Percentiles rank a stretch among this genome's conserved stretches.
Evolutionary conservation across 2,888 invertebrate genomes (phyloP).

Genomic region (Luffia ferchaultella): DNA sequence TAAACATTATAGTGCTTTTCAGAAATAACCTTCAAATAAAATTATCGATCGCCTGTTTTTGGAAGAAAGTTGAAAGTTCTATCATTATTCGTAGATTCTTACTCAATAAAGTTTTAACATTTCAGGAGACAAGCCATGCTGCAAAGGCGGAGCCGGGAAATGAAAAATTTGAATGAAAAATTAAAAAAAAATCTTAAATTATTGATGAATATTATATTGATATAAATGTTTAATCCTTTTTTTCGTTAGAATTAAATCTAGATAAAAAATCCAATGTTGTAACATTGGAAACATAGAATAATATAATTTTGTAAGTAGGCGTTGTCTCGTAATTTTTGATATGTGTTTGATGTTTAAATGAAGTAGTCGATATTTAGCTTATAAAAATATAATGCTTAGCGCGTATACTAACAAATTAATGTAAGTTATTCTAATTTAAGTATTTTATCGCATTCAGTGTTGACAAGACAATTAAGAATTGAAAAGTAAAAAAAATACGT

Average conservation of each 20-base stretch:
- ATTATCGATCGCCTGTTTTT: too few relatives aligned
- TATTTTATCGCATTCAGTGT: slow-evolving; percentile 49
- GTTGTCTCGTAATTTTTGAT: not conserved
- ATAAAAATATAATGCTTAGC: not conserved
- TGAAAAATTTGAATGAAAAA: slow-evolving; percentile 15
- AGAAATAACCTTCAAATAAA: too few relatives aligned
- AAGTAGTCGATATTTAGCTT: not conserved
- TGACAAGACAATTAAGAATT: slow-evolving; percentile 27
- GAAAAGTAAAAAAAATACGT: slow-evolving; percentile 23
- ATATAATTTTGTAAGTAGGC: not conserved
- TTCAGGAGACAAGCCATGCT: slow-evolving; percentile 53
- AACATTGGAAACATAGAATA: not conserved
- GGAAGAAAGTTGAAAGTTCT: too few relatives aligned
- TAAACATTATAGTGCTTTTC: too few relatives aligned
- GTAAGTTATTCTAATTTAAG: slow-evolving; percentile 13
- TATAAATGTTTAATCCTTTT: not conserved
- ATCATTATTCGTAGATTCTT: too few relatives aligned
- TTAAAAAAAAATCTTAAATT: not conserved
- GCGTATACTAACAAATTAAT: slow-evolving; percentile 7
- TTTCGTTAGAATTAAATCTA: not conserved
- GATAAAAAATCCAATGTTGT: not conserved
- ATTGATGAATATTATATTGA: too few relatives aligned
- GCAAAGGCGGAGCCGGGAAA: slow-evolving; percentile 41
- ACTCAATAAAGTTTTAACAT: too few relatives aligned
- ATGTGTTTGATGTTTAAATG: not conserved